A percentile compares a stretch with the other conserved stretches of the same genome.
Conservation (phyloP, 1,140 invertebrate genomes). For the Diprion similis region DNA sequence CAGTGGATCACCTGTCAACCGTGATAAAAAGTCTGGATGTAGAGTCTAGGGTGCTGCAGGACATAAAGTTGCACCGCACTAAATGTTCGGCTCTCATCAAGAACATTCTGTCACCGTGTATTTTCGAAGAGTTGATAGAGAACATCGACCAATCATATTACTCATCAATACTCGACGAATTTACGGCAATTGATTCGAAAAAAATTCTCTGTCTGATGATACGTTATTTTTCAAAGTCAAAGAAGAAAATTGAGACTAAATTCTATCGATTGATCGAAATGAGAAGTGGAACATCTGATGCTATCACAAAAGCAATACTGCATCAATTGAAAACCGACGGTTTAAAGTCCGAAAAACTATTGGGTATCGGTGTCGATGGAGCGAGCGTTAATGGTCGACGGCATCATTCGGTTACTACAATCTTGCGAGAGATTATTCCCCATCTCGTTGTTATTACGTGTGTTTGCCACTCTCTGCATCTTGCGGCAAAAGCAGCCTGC, state of each 20-base stretch:
- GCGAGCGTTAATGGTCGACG: conserved; percentile 48
- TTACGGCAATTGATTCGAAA: conserved; percentile 20
- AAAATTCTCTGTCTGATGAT: conserved; percentile 29
- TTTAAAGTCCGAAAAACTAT: conserved; percentile 44
- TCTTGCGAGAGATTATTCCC: conserved; percentile 37
- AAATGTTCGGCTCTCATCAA: conserved; percentile 22
- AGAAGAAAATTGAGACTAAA: conserved; percentile 28
- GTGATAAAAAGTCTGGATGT: conserved; percentile 13
- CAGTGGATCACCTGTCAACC: conserved; percentile 6
- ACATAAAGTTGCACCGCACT: conserved; percentile 5
- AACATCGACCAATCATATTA: conserved; percentile 19
- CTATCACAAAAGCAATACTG: conserved; percentile 34
- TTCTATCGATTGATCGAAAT: conserved; percentile 35
- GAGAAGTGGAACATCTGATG: conserved; percentile 37
- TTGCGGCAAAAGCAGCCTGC: conserved; percentile 48
- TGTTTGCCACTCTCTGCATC: conserved; percentile 51
- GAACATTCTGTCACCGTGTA: conserved; percentile 21
- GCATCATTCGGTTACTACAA: conserved; percentile 41
- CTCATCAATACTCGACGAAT: conserved; percentile 24
- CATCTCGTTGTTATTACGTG: conserved; percentile 47
- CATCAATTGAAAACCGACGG: conserved; percentile 31
- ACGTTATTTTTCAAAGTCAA: conserved; percentile 20
- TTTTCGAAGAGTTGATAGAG: conserved; percentile 23
- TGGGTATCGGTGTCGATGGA: conserved; percentile 49
- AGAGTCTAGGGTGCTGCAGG: not conserved